Percentiles rank a stretch among this genome's conserved stretches.
Evolutionary conservation across 2,797 vertebrate genomes (phyloP).

Genomic region (Ctenopoma kingsleyae): DNA sequence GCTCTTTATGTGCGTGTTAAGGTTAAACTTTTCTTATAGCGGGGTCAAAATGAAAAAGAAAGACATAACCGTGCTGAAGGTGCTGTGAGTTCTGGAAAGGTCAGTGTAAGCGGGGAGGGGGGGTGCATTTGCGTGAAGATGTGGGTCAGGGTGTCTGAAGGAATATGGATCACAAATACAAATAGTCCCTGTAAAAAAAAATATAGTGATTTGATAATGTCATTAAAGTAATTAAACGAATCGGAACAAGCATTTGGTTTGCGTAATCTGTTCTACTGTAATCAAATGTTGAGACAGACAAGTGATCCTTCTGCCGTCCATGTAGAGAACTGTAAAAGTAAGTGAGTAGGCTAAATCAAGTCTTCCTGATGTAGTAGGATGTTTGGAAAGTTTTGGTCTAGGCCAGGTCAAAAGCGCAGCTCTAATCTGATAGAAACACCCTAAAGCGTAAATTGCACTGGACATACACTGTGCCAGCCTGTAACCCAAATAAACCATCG

Average conservation of each 20-base stretch:
- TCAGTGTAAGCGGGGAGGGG: not conserved
- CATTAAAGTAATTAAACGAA: not conserved
- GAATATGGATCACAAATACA: not conserved
- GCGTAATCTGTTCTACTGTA: not conserved
- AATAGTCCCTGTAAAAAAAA: not conserved
- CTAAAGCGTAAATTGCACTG: not conserved
- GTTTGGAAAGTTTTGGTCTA: conserved; percentile 35
- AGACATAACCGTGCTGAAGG: conserved; percentile 12
- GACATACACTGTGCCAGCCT: not conserved
- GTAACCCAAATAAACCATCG: not conserved
- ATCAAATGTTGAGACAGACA: not conserved
- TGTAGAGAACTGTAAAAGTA: not conserved
- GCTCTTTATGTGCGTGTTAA: not conserved
- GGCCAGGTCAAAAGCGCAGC: not conserved
- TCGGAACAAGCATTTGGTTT: not conserved
- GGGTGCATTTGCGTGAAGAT: conserved; percentile 13
- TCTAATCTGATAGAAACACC: not conserved
- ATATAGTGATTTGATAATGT: not conserved
- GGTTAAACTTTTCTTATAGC: no score
- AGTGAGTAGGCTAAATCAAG: not conserved
- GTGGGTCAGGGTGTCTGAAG: conserved; percentile 32
- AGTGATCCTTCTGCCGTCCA: not conserved
- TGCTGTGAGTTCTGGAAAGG: conserved; percentile 24
- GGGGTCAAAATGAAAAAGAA: not conserved
- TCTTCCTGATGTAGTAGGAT: not conserved